Percentiles rank a stretch among this genome's conserved stretches.
Evolutionary conservation across 2,113 vertebrate genomes (phyloP).

Genomic region (Xyrauchen texanus): DNA sequence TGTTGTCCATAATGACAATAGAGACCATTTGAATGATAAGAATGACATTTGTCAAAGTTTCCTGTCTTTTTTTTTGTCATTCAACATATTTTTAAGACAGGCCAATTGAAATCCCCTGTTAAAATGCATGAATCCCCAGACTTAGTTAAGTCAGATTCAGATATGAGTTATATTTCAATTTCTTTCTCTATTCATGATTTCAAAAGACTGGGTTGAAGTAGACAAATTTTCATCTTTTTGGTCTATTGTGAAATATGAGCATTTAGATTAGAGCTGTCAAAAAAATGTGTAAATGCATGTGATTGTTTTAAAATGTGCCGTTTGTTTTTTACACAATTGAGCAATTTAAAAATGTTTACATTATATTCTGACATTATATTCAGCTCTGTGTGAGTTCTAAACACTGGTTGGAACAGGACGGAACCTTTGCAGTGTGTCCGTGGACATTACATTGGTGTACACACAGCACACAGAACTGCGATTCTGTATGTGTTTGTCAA

Average conservation of each 20-base stretch:
- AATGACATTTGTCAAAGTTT: conserved; percentile 95
- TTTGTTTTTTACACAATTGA: too few relatives aligned
- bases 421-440: too few relatives aligned
- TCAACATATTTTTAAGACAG: conserved; percentile 71
- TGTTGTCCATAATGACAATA: conserved; percentile 95
- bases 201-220: conserved; percentile 27
- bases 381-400: too few relatives aligned
- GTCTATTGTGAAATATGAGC: conserved; percentile 12
- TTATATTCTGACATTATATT: too few relatives aligned
- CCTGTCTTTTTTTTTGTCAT: conserved; percentile 59
- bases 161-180: conserved; percentile 51
- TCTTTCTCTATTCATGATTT: conserved; percentile 64
- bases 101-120: conserved; percentile 73
- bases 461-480: too few relatives aligned
- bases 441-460: too few relatives aligned
- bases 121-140: conserved; percentile 64
- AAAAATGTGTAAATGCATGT: too few relatives aligned
- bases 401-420: too few relatives aligned
- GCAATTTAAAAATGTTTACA: too few relatives aligned
- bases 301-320: too few relatives aligned
- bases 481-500: too few relatives aligned
- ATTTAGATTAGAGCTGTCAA: neutral
- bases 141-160: conserved; percentile 54
- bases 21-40: conserved; percentile 98
- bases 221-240: conserved; percentile 9